Percentiles rank a stretch among this genome's conserved stretches.
Evolutionary conservation across 2,113 vertebrate species (phyloP).

Genomic region (Butorides virescens): DNA sequence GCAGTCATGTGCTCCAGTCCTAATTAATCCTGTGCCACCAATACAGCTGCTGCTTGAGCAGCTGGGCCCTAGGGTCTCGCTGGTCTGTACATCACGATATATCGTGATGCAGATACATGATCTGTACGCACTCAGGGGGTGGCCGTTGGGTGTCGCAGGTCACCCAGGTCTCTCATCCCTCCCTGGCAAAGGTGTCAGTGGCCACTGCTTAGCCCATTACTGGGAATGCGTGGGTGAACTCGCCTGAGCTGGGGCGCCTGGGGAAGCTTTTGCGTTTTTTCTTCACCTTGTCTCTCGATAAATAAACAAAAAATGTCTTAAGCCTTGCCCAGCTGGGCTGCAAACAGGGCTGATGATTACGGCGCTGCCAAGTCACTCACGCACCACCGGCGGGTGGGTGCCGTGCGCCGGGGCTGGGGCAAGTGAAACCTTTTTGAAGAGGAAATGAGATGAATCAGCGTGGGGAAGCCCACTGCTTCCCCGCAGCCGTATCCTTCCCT

Average conservation of each 20-base stretch:
- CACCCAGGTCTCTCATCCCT: rapidly evolving
- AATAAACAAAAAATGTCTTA: rapidly evolving
- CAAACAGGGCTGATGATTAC: background rate
- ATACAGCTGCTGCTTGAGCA: background rate
- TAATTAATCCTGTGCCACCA: background rate
- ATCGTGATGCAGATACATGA: rapidly evolving
- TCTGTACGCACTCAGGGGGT: rapidly evolving
- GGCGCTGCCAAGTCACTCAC: background rate
- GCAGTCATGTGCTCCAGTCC: background rate
- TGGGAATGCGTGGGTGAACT: rapidly evolving
- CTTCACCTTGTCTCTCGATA: background rate
- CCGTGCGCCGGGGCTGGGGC: background rate
- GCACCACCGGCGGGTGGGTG: background rate
- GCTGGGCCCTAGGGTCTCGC: background rate
- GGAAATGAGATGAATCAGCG: background rate
- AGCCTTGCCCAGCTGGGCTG: background rate
- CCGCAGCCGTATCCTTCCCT: background rate
- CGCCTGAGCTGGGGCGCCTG: background rate
- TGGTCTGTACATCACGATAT: background rate
- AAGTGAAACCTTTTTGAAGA: background rate
- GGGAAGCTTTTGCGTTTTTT: background rate
- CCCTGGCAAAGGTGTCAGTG: rapidly evolving
- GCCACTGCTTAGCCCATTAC: rapidly evolving
- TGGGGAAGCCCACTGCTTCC: background rate
- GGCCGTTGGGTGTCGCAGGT: background rate